phyloP scores from a whole-genome alignment of 1,140 invertebrate genomes.

The Colletes gigas region DNA sequence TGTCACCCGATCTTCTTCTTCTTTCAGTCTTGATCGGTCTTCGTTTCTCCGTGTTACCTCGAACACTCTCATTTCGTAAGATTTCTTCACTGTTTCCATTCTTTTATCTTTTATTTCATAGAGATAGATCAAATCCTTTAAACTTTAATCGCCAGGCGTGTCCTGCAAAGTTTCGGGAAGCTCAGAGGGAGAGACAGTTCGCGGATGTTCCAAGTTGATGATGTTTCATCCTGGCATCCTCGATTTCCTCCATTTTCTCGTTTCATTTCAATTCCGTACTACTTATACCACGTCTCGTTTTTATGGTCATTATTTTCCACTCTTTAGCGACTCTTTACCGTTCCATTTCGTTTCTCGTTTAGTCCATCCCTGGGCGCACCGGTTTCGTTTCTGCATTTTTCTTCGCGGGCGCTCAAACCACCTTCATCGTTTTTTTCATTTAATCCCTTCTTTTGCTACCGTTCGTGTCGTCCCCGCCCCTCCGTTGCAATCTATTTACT shows the following conservation, averaged over 20 bases:
- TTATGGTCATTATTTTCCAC: not conserved
- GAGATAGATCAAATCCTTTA: no score
- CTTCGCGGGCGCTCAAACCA: not conserved
- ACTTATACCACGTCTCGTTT: not conserved
- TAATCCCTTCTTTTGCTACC: conserved; percentile 6
- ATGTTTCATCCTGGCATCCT: not conserved
- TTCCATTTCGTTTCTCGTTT: not conserved
- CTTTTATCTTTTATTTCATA: no score
- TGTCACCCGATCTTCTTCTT: not conserved
- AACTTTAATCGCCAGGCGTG: no score
- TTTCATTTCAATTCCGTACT: not conserved
- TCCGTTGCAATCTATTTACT: conserved; percentile 38
- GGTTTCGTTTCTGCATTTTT: not conserved
- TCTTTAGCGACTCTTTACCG: not conserved
- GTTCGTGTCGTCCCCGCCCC: conserved; percentile 11
- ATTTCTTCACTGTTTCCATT: no score
- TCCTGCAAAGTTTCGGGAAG: no score
- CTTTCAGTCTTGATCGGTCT: conserved; percentile 15
- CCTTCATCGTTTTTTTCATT: conserved; percentile 4
- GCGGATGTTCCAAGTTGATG: no score
- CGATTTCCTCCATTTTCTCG: not conserved
- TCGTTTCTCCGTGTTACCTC: conserved; percentile 8
- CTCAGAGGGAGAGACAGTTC: no score
- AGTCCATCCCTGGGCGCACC: not conserved
- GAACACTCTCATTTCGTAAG: not conserved